These are phyloP conservation scores for Sterrhoptilus dennistouni DNA, from an alignment of 2,113 vertebrate genomes.

Conservation along the genomic window DNA sequence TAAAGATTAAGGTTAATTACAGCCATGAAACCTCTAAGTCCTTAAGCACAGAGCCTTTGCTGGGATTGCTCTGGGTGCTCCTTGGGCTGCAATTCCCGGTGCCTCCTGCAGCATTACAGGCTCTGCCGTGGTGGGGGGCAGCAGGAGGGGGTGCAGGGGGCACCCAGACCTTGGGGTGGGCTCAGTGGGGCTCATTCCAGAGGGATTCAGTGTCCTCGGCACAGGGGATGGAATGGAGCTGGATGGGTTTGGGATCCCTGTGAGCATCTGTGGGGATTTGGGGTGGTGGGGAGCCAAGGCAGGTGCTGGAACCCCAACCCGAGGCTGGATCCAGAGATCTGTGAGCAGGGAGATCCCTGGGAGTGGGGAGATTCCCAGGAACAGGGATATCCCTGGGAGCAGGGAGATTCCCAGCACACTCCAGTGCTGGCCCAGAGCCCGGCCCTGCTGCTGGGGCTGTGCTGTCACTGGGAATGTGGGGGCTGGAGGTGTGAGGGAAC, in stretches of 20 bases:
- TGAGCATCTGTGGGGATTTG: rapidly evolving
- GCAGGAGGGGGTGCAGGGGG: neutral
- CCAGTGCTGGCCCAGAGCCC: rapidly evolving
- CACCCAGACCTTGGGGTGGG: neutral
- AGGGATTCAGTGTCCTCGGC: rapidly evolving
- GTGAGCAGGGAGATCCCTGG: no score
- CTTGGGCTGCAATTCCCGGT: neutral
- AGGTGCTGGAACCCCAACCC: rapidly evolving
- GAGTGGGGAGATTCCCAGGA: no score
- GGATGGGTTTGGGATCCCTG: neutral
- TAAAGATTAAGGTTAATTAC: conserved; percentile 65
- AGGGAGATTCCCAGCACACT: no score
- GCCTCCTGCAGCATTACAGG: rapidly evolving
- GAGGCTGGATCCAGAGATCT: neutral
- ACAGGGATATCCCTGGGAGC: neutral
- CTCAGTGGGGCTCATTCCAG: rapidly evolving
- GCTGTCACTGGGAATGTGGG: neutral
- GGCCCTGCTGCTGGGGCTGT: neutral
- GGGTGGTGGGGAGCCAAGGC: neutral
- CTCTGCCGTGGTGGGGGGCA: rapidly evolving
- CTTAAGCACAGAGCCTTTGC: neutral
- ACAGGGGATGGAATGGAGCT: rapidly evolving
- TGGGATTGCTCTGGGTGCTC: rapidly evolving
- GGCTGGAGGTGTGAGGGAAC: neutral
- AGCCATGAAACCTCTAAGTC: conserved; percentile 16